A percentile compares a stretch with the other conserved stretches of the same genome.
phyloP scores from a whole-genome alignment of 2,888 invertebrate genomes.

The Spilosoma lubricipeda region DNA sequence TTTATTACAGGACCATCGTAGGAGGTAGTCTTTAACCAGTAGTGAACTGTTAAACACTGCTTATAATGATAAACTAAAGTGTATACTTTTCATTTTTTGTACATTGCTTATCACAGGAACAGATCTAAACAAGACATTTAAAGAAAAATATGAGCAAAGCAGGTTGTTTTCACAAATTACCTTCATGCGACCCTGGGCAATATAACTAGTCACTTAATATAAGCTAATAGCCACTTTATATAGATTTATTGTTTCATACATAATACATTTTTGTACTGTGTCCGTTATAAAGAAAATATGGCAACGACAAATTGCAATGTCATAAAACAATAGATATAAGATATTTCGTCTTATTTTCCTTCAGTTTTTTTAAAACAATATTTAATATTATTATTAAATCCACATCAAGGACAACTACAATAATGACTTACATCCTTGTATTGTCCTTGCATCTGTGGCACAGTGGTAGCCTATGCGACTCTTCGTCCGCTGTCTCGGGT shows the following conservation, averaged over 20 bases:
- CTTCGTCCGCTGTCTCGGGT: too few species aligned
- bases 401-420: too few species aligned
- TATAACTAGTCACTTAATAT: slow-evolving; percentile 37
- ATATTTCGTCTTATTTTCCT: slow-evolving; percentile 5
- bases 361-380: too few species aligned
- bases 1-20: too few species aligned
- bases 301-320: background rate
- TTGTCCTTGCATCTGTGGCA: too few species aligned
- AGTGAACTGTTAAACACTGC: too few species aligned
- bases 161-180: slow-evolving; percentile 26
- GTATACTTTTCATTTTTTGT: background rate
- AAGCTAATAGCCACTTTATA: slow-evolving; percentile 49
- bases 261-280: slow-evolving; percentile 34
- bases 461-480: too few species aligned
- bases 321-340: slow-evolving; percentile 2
- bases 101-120: background rate
- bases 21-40: too few species aligned
- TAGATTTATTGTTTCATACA: slow-evolving; percentile 49
- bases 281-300: slow-evolving; percentile 20
- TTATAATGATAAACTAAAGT: background rate
- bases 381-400: too few species aligned
- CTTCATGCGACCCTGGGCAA: slow-evolving; percentile 24
- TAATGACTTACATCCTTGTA: too few species aligned
- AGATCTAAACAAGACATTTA: background rate
- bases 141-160: background rate